Conservation (phyloP, 1,140 invertebrate species). For the Nebria ingens region DNA sequence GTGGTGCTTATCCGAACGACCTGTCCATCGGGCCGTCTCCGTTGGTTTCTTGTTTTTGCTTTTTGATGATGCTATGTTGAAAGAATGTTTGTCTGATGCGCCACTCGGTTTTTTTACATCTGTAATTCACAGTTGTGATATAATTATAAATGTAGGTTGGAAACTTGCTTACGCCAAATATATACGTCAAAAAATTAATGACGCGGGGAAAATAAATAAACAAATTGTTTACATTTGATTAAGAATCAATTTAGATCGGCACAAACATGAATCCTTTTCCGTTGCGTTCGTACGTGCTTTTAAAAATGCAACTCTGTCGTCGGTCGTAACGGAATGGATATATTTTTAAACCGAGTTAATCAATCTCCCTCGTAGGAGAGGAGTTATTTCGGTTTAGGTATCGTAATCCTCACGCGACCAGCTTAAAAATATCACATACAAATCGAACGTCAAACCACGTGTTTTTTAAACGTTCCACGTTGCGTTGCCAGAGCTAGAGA, state of each 20-base stretch:
- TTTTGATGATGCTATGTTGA: not conserved
- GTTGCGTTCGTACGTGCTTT: not conserved
- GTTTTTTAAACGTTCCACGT: not conserved
- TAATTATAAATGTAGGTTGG: not conserved
- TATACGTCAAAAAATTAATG: not conserved
- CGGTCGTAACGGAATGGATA: too few species aligned
- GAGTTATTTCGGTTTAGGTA: not conserved
- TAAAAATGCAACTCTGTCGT: too few species aligned
- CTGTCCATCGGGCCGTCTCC: not conserved
- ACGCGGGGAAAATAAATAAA: not conserved
- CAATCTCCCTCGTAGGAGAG: not conserved
- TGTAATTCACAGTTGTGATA: not conserved
- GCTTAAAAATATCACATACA: not conserved
- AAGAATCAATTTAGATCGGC: not conserved
- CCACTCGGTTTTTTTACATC: not conserved
- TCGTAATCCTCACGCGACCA: not conserved
- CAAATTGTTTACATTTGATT: not conserved
- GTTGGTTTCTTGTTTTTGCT: not conserved
- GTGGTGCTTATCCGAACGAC: slow-evolving; percentile 20
- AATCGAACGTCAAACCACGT: not conserved
- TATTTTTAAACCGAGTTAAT: not conserved
- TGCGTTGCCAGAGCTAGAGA: not conserved
- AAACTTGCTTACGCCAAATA: not conserved
- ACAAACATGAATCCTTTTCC: not conserved
- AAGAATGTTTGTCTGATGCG: not conserved